These are phyloP conservation scores for Acanthoscelides obtectus DNA, from an alignment of 2,888 invertebrate species.

Conservation along the genomic window DNA sequence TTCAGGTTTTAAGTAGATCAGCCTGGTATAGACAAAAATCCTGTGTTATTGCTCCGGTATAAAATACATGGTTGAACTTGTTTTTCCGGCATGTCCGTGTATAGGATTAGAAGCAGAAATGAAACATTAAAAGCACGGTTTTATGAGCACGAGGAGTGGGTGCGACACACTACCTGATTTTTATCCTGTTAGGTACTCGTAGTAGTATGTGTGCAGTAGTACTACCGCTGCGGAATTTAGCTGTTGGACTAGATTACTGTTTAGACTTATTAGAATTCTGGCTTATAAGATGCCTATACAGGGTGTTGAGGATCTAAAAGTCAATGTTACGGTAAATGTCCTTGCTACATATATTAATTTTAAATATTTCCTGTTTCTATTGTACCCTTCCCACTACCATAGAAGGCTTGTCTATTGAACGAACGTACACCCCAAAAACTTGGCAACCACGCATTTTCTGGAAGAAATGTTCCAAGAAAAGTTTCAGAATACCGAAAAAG, in stretches of 20 bases:
- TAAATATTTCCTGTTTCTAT: too few relatives aligned
- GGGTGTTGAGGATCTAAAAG: too few relatives aligned
- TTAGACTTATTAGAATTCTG: background rate
- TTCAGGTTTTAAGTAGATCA: background rate
- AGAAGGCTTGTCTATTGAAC: too few relatives aligned
- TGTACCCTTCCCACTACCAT: too few relatives aligned
- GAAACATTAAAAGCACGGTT: constrained; percentile 1
- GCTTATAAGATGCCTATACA: background rate
- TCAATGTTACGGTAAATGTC: too few relatives aligned
- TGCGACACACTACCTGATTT: background rate
- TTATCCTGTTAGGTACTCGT: background rate
- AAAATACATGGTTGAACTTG: constrained; percentile 16
- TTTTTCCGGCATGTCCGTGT: constrained; percentile 16
- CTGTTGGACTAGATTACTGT: background rate
- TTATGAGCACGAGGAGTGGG: constrained; percentile 1
- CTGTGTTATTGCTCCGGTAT: constrained; percentile 2
- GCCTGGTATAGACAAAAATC: background rate
- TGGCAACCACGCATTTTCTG: too few relatives aligned
- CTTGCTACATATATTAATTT: too few relatives aligned
- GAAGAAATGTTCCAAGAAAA: too few relatives aligned
- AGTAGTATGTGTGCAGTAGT: background rate
- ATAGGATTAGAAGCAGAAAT: constrained; percentile 2
- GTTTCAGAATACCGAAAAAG: too few relatives aligned
- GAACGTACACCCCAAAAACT: too few relatives aligned
- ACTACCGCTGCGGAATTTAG: background rate